Evolutionary conservation across 2,797 vertebrate species (phyloP).

Genomic region (Pangasius krempfi): DNA sequence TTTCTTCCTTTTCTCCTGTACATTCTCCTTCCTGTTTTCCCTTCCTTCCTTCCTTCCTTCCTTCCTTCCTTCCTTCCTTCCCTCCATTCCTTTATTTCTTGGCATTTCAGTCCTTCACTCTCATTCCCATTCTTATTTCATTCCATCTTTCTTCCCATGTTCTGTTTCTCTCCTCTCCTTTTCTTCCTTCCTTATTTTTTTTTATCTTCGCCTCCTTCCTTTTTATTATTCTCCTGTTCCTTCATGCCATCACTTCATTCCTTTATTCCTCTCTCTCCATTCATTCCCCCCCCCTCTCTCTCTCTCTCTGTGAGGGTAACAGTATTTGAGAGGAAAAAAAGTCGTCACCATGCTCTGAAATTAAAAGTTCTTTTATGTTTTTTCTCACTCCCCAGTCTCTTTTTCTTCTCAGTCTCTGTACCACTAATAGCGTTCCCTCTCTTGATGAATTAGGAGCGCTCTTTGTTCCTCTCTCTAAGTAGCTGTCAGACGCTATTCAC

Average conservation of each 20-base stretch:
- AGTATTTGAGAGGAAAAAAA: background rate
- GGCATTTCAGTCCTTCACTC: background rate
- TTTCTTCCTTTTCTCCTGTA: background rate
- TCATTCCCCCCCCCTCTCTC: background rate
- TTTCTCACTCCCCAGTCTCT: background rate
- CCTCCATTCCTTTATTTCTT: background rate
- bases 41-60: background rate
- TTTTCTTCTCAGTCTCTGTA: conserved; percentile 20
- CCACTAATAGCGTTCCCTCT: conserved; percentile 19
- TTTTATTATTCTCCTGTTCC: background rate
- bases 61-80: background rate
- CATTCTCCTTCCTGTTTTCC: background rate
- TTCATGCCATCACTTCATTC: background rate
- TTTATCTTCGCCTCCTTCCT: background rate
- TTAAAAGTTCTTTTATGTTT: conserved; percentile 21
- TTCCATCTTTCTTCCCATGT: background rate
- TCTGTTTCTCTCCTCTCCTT: background rate
- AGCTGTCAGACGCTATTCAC: conserved; percentile 56
- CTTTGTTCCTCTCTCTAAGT: conserved; percentile 63
- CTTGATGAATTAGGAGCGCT: conserved; percentile 62
- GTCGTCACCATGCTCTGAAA: conserved; percentile 16
- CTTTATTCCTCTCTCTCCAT: background rate
- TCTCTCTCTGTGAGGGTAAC: background rate
- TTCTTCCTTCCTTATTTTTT: background rate
- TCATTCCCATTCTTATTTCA: background rate